Conservation (phyloP, 2,113 vertebrate genomes). For the Spheniscus mendiculus region DNA sequence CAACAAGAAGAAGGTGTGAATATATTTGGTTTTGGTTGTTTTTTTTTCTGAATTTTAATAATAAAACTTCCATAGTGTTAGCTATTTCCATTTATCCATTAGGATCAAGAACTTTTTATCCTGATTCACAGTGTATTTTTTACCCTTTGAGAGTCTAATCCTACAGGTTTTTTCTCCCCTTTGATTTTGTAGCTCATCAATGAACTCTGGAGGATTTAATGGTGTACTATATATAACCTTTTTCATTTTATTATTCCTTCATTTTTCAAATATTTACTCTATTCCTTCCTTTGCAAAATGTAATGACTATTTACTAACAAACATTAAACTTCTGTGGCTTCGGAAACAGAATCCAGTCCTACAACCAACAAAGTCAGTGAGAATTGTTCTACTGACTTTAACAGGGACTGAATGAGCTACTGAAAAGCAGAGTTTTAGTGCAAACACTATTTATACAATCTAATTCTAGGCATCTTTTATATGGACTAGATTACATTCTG, state of each 20-base stretch:
- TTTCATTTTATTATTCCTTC: background rate
- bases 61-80: background rate
- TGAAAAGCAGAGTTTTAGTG: background rate
- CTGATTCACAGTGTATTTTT: background rate
- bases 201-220: background rate
- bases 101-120: background rate
- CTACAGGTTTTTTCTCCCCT: background rate
- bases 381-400: background rate
- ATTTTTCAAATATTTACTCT: background rate
- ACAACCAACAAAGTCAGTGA: background rate
- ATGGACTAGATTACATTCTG: background rate
- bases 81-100: background rate
- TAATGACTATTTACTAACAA: background rate
- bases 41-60: background rate
- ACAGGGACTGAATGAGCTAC: background rate
- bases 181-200: background rate
- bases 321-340: background rate
- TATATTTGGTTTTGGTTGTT: background rate
- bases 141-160: background rate
- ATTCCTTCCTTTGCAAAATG: background rate
- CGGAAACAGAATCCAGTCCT: background rate
- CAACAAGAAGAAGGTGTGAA: background rate
- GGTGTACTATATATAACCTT: background rate
- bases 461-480: background rate
- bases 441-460: background rate